Percentiles rank a stretch among this genome's conserved stretches.
phyloP scores from a whole-genome alignment of 2,113 vertebrate species.

The Xyrauchen texanus region DNA sequence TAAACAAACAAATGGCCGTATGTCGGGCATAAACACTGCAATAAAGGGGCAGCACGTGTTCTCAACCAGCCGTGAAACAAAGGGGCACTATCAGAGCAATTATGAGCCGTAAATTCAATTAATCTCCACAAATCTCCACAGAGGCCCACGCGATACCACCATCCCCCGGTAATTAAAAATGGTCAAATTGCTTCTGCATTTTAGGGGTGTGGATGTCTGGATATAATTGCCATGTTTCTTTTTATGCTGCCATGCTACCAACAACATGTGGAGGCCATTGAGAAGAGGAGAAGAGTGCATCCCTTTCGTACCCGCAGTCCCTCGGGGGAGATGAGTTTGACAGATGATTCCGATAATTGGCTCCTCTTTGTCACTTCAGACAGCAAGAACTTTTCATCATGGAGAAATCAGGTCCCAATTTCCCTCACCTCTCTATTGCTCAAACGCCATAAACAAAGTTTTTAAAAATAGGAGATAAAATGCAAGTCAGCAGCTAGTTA shows the following conservation, averaged over 20 bases:
- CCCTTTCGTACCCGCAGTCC: constrained; percentile 32
- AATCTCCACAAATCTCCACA: constrained; percentile 79
- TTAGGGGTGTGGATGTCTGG: constrained; percentile 65
- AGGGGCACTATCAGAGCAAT: constrained; percentile 73
- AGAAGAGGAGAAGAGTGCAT: constrained; percentile 36
- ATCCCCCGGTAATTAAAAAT: constrained; percentile 77
- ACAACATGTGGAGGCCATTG: constrained; percentile 43
- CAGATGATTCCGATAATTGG: constrained; percentile 69
- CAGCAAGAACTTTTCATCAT: constrained; percentile 65
- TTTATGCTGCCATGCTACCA: constrained; percentile 61
- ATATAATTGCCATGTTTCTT: constrained; percentile 53
- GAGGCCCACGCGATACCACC: constrained; percentile 66
- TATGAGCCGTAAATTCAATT: constrained; percentile 78
- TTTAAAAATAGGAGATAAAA: constrained; percentile 58
- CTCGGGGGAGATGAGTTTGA: constrained; percentile 48
- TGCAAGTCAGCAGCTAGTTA: constrained; percentile 77
- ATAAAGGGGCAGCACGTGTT: constrained; percentile 46
- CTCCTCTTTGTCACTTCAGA: constrained; percentile 69
- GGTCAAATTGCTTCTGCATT: constrained; percentile 65
- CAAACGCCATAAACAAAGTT: constrained; percentile 69
- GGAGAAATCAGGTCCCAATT: constrained; percentile 66
- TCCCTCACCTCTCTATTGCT: constrained; percentile 61
- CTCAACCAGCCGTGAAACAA: constrained; percentile 68
- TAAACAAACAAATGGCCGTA: constrained; percentile 44
- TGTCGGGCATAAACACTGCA: constrained; percentile 46